Evolutionary conservation across 2,888 invertebrate species (phyloP), one percentile per base, ranked within the genome.

Genomic region (Caenorhabditis macrosperma): DNA sequence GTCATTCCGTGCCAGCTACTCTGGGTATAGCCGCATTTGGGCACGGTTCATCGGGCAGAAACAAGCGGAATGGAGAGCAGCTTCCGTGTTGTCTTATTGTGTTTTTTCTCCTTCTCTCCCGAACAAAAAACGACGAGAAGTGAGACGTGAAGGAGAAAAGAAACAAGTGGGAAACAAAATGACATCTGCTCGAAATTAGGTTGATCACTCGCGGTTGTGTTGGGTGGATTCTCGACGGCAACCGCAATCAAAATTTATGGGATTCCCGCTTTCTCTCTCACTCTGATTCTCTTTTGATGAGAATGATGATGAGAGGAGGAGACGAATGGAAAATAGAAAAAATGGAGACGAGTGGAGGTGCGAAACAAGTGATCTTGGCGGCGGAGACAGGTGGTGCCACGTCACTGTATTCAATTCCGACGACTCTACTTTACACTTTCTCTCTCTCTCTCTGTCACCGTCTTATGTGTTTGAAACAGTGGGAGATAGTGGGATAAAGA

Each of bases 201-300:
- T 63, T 61, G 61, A 64, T 69, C 60, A 41, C 67, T 52, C 48
- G 54, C 38, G 69, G 15, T n/a, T n/a, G n/a, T n/a, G 41, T n/a
- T 41, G 55, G 41, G 33, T 26, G 33, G 15, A 55, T 63, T 30
- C n/a, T 12, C 46, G 46, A 46, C 46, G 57, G 57, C 72, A 72
- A 72, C 72, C 72, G 63, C 72, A 72, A 72, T 72, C 72, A 72
- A 72, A 72, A 72, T 72, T 72, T 72, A 72, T 72, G 64, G 57
- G 52, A 61, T 69, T 69, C 69, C 54, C 41, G 38, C 3, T 52
- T 24, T 50, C 28, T 69, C 60, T 69, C 28, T 59, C 24, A 22
- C 24, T 22, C 67, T 67, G 33, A 57, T 35, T 61, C 55, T 67
- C 67, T 64, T 38, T 55, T 28, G 20, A 60, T 30, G 50, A 69